Evolutionary conservation across 2,113 vertebrate species (phyloP).

Genomic region (Semnopithecus entellus): DNA sequence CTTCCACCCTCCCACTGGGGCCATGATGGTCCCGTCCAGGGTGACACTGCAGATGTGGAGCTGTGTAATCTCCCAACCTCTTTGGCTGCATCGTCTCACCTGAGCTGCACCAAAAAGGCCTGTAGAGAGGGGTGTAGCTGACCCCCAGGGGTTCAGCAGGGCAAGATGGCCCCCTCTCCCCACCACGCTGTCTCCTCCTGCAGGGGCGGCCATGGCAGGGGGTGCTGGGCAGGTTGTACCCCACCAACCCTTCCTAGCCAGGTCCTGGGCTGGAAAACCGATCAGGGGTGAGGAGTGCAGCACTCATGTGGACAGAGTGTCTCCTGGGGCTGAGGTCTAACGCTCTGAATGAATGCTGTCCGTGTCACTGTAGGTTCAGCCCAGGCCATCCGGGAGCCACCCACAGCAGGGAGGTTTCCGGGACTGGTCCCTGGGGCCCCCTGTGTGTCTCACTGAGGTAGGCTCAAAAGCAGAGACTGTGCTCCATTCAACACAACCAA

Average conservation of each 20-base stretch:
- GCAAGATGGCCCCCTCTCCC: not conserved
- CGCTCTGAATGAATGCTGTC: not conserved
- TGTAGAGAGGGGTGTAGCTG: not conserved
- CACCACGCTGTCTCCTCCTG: rapidly evolving
- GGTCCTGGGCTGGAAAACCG: not conserved
- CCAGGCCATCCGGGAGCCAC: rapidly evolving
- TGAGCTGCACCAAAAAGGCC: not conserved
- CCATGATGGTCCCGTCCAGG: rapidly evolving
- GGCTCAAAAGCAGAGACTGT: not conserved
- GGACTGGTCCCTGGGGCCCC: not conserved
- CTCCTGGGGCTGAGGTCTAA: not conserved
- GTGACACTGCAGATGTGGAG: not conserved
- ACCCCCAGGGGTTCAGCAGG: not conserved
- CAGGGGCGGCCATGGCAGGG: rapidly evolving
- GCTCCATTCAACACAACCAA: not conserved
- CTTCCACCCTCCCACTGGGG: not conserved
- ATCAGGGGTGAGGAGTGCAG: not conserved
- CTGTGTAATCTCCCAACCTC: not conserved
- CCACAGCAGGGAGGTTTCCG: not conserved
- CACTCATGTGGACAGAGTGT: not conserved
- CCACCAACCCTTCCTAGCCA: not conserved
- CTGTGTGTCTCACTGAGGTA: rapidly evolving
- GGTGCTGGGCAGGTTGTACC: not conserved
- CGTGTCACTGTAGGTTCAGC: not conserved
- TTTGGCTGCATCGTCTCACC: not conserved